phyloP scores from a whole-genome alignment of 2,888 invertebrate genomes.

The Camponotus fellah region DNA sequence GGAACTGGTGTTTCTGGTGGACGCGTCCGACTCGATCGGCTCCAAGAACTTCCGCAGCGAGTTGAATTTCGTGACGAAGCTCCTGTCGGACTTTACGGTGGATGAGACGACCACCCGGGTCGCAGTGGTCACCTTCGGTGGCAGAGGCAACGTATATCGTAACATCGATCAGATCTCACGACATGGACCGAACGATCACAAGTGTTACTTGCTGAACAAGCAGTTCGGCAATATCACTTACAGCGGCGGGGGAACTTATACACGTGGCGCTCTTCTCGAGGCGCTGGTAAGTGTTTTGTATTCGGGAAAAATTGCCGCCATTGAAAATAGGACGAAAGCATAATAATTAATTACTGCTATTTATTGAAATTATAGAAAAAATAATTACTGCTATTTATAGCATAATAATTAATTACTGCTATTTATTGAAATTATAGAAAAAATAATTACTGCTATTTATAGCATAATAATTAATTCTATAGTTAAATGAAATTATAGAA shows the following conservation, averaged over 20 bases:
- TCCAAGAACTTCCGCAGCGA: conserved; percentile 89
- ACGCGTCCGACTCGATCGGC: conserved; percentile 91
- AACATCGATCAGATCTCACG: conserved; percentile 89
- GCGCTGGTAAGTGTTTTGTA: conserved; percentile 87
- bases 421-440: not conserved
- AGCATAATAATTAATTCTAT: no score
- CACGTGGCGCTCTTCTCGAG: conserved; percentile 89
- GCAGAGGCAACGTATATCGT: conserved; percentile 87
- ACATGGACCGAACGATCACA: conserved; percentile 87
- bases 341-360: not conserved
- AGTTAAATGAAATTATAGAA: not conserved
- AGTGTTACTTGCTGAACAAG: conserved; percentile 89
- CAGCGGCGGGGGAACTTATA: conserved; percentile 90
- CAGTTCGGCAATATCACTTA: conserved; percentile 89
- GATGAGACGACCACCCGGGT: conserved; percentile 89
- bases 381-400: not conserved
- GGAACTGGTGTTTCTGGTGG: conserved; percentile 90
- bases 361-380: not conserved
- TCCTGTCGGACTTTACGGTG: conserved; percentile 90
- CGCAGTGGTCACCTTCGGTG: conserved; percentile 90
- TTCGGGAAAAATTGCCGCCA: not conserved
- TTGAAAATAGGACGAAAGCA: not conserved
- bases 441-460: not conserved
- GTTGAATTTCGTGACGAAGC: conserved; percentile 89
- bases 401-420: not conserved